Base-by-base conservation (phyloP, 92 coral and sea anemone genomes). In the Pocillopora meandrina region DNA sequence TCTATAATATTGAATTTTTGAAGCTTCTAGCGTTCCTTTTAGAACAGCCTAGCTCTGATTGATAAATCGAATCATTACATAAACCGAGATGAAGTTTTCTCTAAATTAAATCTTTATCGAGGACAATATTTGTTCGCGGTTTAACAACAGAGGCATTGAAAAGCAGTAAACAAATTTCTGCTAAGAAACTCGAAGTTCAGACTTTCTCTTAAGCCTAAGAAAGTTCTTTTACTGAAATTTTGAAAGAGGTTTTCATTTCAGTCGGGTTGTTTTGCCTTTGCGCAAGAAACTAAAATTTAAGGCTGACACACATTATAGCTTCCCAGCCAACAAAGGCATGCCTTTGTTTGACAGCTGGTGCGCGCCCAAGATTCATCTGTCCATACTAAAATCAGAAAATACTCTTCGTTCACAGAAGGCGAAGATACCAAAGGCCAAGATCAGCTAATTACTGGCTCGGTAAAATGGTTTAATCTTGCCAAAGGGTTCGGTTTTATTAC, bases 401-500 rank as follows among this genome's bases (percentile, higher is more conserved):
- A 36, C 61, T 12, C 64, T 36, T 20, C 62, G 62, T 47, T 61
- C 15, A 17, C 75, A 85, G 92, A 74, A 17, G 74, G 35, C 65
- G 83, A 70, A 47, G 61, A 80, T 66, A 64, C 15, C n/a, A 69
- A 66, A 21, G 61, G 58, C 70, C 12, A 15, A 23, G 65, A 17
- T 42, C 60, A 65, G 71, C 68, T 83, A 26, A 71, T 75, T 71
- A 81, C 91, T 1, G 98, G 98, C n/a, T 91, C 92, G 23, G 98
- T 95, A 14, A 95, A 95, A 78, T 95, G 98, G 98, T 95, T 95
- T 69, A 95, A 95, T 65, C 71, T 95, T 10, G 93, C 88, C 73
- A 95, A 94, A 94, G 98, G 98, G 18, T 95, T 95, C 47, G 98
- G 98, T 5, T 95, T 95, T 56, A 94, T 95, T 35, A 86, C 94